Percentiles rank a stretch among this genome's conserved stretches.
Conservation (phyloP, 1,140 invertebrate species). For the Drosophila nigromelanica region DNA sequence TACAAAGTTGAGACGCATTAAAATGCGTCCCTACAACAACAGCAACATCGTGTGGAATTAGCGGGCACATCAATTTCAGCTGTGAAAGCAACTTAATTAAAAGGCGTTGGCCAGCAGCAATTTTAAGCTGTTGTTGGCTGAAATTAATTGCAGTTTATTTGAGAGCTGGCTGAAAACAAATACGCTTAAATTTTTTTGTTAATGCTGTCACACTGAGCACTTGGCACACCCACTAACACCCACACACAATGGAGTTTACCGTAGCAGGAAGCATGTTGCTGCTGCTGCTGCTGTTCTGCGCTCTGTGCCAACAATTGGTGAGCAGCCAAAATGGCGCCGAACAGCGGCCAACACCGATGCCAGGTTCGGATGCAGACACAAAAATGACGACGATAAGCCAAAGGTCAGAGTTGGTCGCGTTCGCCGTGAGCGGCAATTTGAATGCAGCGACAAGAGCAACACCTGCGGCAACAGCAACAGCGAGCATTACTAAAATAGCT, state of each 20-base stretch:
- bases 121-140: conserved; percentile 44
- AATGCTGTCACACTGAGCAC: conserved; percentile 30
- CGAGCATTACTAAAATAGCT: conserved; percentile 21
- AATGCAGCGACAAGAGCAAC: conserved; percentile 39
- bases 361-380: conserved; percentile 15
- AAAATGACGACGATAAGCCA: conserved; percentile 1
- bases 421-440: conserved; percentile 49
- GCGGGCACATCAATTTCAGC: conserved; percentile 64
- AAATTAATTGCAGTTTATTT: conserved; percentile 73
- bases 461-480: conserved; percentile 4
- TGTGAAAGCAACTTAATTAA: conserved; percentile 68
- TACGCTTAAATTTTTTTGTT: conserved; percentile 36
- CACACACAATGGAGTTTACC: conserved; percentile 20
- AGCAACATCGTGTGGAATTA: conserved; percentile 50
- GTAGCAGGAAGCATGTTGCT: conserved; percentile 1
- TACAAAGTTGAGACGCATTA: conserved; percentile 41
- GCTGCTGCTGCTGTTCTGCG: conserved; percentile 12
- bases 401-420: conserved; percentile 1
- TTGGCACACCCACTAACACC: not conserved
- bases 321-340: not conserved
- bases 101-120: conserved; percentile 48
- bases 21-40: conserved; percentile 28
- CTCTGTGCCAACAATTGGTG: conserved; percentile 5
- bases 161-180: conserved; percentile 26
- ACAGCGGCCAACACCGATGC: conserved; percentile 46